Evolutionary conservation across 2,113 vertebrate species (phyloP).

Genomic region (Passer domesticus): DNA sequence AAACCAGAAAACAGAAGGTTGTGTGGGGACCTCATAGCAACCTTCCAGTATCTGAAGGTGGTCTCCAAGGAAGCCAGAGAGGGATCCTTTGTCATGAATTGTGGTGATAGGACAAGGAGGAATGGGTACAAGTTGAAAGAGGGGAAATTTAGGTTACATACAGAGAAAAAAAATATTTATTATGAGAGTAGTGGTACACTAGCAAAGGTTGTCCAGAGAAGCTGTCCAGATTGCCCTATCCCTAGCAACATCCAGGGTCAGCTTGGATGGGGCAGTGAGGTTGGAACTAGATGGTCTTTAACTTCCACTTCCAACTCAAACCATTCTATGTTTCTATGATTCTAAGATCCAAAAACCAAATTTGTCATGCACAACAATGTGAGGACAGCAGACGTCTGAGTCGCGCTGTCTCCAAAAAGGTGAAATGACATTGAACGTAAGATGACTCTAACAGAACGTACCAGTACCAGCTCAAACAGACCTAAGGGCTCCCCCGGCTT

Average conservation of each 20-base stretch:
- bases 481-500: background rate
- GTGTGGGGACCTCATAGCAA: background rate
- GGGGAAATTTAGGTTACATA: background rate
- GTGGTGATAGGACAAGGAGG: background rate
- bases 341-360: background rate
- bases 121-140: background rate
- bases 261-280: background rate
- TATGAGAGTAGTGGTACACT: background rate
- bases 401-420: background rate
- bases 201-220: background rate
- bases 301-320: background rate
- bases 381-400: background rate
- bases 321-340: background rate
- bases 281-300: background rate
- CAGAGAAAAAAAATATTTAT: background rate
- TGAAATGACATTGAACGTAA: fast-evolving
- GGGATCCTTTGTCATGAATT: background rate
- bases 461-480: background rate
- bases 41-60: background rate
- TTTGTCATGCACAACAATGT: background rate
- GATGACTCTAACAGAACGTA: background rate
- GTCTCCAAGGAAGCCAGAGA: background rate
- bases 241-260: background rate
- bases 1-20: background rate
- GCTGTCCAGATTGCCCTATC: background rate